A percentile compares a stretch with the other conserved stretches of the same genome.
These are phyloP conservation scores for Phasianus colchicus DNA, from an alignment of 2,113 vertebrate species.

Conservation along the genomic window DNA sequence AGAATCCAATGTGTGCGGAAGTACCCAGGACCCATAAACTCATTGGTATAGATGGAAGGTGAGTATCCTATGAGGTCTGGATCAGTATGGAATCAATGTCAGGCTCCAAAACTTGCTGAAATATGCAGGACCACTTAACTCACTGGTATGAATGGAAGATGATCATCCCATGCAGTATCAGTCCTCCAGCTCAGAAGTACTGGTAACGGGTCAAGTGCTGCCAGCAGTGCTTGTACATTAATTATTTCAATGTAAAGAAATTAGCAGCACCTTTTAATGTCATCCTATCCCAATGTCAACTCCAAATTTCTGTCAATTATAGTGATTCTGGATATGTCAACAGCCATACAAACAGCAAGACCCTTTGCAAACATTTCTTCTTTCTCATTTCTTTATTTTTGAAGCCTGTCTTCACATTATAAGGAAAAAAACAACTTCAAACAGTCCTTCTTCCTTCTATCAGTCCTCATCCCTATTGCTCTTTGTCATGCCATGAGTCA, in stretches of 20 bases:
- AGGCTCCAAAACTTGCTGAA: neutral
- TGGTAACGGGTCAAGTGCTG: neutral
- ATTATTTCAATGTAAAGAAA: neutral
- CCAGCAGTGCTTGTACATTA: accelerated
- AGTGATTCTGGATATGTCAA: neutral
- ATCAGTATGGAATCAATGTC: neutral
- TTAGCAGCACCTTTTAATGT: neutral
- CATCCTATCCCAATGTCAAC: neutral
- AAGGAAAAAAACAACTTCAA: neutral
- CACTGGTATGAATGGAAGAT: neutral
- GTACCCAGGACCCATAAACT: too few species aligned
- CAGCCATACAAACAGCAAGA: neutral
- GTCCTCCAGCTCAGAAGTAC: accelerated
- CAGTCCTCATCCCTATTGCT: slow-evolving; percentile 21
- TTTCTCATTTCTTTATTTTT: neutral
- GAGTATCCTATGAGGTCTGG: accelerated
- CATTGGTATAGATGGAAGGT: neutral
- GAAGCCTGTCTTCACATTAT: neutral
- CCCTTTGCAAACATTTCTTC: neutral
- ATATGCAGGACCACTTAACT: neutral
- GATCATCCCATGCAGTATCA: accelerated
- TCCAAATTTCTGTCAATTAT: neutral
- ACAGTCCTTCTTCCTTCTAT: neutral
- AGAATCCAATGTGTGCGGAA: neutral
- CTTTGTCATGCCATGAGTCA: neutral